Evolutionary conservation across 30 jellyfish, hydroid and myxozoan species (phyloP).

Genomic region (Cassiopea andromeda): DNA sequence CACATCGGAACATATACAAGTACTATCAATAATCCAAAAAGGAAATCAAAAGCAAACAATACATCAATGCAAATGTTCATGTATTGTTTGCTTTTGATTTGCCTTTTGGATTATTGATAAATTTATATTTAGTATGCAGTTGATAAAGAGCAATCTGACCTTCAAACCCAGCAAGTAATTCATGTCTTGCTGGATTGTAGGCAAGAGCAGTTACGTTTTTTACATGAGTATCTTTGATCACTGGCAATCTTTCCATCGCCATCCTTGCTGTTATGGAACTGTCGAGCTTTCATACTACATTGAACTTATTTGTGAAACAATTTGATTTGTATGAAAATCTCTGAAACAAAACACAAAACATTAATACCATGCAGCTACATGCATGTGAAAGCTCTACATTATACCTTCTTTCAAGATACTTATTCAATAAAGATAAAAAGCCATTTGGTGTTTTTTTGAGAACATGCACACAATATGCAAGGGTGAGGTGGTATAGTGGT

Average conservation of each 20-base stretch:
- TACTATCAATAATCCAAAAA: no score
- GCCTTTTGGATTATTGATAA: slow-evolving; percentile 68
- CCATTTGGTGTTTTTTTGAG: no score
- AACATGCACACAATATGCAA: no score
- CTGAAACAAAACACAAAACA: background rate
- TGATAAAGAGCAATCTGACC: slow-evolving; percentile 67
- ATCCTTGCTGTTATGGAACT: background rate
- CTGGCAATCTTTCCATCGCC: slow-evolving; percentile 90
- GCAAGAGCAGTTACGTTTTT: slow-evolving; percentile 81
- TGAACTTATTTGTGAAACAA: background rate
- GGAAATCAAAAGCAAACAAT: no score
- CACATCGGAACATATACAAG: no score
- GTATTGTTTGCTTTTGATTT: slow-evolving; percentile 25
- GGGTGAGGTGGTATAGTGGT: no score
- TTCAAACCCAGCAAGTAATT: slow-evolving; percentile 84
- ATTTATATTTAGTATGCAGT: slow-evolving; percentile 21
- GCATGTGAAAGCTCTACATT: background rate
- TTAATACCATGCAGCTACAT: background rate
- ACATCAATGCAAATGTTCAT: no score
- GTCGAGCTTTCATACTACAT: background rate
- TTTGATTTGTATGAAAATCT: background rate
- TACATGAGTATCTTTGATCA: slow-evolving; percentile 77
- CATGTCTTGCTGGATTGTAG: slow-evolving; percentile 86
- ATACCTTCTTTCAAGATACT: no score
- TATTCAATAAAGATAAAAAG: no score